Conservation (phyloP, 2,797 vertebrate genomes). For the Sebastes hubbsi region DNA sequence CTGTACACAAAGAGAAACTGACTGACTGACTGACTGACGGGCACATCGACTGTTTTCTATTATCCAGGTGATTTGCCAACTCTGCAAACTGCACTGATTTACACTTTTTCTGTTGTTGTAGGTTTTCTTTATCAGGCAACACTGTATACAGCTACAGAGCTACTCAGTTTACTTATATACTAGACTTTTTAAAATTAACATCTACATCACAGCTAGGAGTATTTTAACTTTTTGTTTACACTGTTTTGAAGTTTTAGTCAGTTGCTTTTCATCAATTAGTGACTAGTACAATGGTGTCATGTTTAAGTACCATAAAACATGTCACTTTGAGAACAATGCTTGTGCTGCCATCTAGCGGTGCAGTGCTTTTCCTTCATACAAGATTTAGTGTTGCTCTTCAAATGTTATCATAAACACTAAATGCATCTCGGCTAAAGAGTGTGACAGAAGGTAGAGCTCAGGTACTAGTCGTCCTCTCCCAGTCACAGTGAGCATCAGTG, state of each 20-base stretch:
- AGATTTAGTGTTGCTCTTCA: not conserved
- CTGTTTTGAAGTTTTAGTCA: conserved; percentile 5
- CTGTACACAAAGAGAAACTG: conserved; percentile 27
- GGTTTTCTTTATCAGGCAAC: conserved; percentile 35
- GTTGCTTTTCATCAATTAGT: conserved; percentile 23
- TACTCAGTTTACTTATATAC: conserved; percentile 18
- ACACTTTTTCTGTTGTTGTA: conserved; percentile 58
- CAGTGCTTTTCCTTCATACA: not conserved
- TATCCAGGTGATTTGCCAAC: conserved; percentile 63
- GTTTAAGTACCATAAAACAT: not conserved
- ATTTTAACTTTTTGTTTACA: conserved; percentile 54
- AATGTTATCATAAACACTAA: conserved; percentile 7
- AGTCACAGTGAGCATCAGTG: conserved; percentile 24
- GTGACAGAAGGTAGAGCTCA: conserved; percentile 54
- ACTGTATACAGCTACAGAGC: conserved; percentile 29
- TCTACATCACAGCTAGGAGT: not conserved
- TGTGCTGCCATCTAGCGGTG: conserved; percentile 35
- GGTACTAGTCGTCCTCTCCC: conserved; percentile 48
- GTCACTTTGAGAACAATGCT: conserved; percentile 2
- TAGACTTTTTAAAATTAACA: conserved; percentile 21
- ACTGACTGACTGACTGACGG: conserved; percentile 45
- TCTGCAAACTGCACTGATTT: conserved; percentile 75
- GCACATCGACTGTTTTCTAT: conserved; percentile 59
- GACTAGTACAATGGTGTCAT: not conserved
- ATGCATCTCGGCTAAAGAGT: not conserved